Conservation (phyloP, 2,888 invertebrate species). For the Plagodis dolabraria region DNA sequence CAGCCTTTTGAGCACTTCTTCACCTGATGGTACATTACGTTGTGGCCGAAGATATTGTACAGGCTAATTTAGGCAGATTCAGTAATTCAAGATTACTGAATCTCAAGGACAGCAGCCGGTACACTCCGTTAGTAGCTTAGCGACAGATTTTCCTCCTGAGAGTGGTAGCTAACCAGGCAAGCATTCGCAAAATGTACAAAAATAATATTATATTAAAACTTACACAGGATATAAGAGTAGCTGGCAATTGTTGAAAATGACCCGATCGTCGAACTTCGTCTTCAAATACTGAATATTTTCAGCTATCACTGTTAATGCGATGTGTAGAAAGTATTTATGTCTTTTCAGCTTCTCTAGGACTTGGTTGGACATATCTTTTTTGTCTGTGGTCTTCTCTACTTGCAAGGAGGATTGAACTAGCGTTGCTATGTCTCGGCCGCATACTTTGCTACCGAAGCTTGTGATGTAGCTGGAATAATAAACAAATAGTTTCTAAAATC, state of each 20-base stretch:
- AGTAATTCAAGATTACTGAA: too few relatives aligned
- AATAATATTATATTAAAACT: slow-evolving; percentile 46
- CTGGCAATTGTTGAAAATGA: slow-evolving; percentile 86
- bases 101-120: too few relatives aligned
- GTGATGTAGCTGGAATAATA: slow-evolving; percentile 74
- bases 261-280: slow-evolving; percentile 75
- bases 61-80: background rate
- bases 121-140: too few relatives aligned
- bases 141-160: too few relatives aligned
- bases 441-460: slow-evolving; percentile 83
- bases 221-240: slow-evolving; percentile 89
- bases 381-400: slow-evolving; percentile 19
- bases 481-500: too few relatives aligned
- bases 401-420: slow-evolving; percentile 61
- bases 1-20: too few relatives aligned
- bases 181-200: background rate
- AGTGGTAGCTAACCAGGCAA: too few relatives aligned
- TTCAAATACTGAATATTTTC: slow-evolving; percentile 85
- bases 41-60: background rate
- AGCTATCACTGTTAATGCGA: slow-evolving; percentile 84
- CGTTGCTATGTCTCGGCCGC: slow-evolving; percentile 67
- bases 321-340: slow-evolving; percentile 88
- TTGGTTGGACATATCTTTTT: slow-evolving; percentile 40
- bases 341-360: slow-evolving; percentile 61
- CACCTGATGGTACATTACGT: background rate